A percentile compares a stretch with the other conserved stretches of the same genome.
These are phyloP conservation scores for Bovichtus variegatus DNA, from an alignment of 2,797 vertebrate species.

Conservation along the genomic window DNA sequence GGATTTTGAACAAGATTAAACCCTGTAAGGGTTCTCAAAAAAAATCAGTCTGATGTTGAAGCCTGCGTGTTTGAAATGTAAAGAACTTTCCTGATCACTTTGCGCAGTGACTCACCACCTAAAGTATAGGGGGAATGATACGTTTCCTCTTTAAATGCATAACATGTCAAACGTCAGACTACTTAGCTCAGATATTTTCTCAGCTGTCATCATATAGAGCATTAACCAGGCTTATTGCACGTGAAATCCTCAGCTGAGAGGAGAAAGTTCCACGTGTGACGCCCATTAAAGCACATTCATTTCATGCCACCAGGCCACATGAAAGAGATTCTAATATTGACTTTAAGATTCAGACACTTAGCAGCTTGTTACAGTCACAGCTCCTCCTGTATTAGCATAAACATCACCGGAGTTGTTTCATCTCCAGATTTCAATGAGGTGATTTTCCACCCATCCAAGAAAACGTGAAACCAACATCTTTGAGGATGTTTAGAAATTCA, in stretches of 20 bases:
- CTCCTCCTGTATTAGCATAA: slow-evolving; percentile 38
- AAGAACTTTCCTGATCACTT: slow-evolving; percentile 20
- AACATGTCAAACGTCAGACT: background rate
- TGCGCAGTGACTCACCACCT: slow-evolving; percentile 21
- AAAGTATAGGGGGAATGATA: background rate
- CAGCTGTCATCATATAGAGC: background rate
- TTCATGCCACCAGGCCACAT: slow-evolving; percentile 3
- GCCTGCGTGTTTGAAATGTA: background rate
- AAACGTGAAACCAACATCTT: slow-evolving; percentile 14
- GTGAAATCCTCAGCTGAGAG: slow-evolving; percentile 4
- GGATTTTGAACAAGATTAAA: slow-evolving; percentile 42
- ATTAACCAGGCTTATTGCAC: slow-evolving; percentile 2
- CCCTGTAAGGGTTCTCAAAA: slow-evolving; percentile 8
- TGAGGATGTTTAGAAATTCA: slow-evolving; percentile 18
- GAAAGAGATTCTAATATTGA: slow-evolving; percentile 37
- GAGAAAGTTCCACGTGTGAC: slow-evolving; percentile 4
- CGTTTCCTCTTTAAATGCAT: background rate
- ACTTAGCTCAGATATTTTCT: background rate
- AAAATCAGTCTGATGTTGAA: slow-evolving; percentile 18
- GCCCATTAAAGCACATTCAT: slow-evolving; percentile 10
- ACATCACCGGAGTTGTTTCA: slow-evolving; percentile 25
- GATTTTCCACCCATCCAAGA: background rate
- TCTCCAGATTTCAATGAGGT: slow-evolving; percentile 17
- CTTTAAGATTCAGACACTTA: slow-evolving; percentile 38
- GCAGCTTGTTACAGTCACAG: background rate